phyloP scores from a whole-genome alignment of 1,140 invertebrate species.

The Drepana arcuata region DNA sequence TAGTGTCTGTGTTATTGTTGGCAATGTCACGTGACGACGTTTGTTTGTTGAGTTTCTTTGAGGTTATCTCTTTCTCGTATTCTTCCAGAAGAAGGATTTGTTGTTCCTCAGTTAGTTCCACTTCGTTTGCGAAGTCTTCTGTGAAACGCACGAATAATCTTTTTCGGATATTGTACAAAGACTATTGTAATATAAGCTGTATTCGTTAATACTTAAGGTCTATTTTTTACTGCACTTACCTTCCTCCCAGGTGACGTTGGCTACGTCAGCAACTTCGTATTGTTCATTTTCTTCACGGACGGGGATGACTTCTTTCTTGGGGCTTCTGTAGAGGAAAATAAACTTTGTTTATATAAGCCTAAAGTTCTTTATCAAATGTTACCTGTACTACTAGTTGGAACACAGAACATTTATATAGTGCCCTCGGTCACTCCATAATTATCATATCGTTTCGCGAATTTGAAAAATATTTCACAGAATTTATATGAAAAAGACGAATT shows the following conservation, averaged over 20 bases:
- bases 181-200: too few species aligned
- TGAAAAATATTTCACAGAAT: too few species aligned
- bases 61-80: constrained; percentile 68
- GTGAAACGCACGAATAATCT: too few species aligned
- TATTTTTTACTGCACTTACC: too few species aligned
- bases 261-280: constrained; percentile 27
- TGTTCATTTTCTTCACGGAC: constrained; percentile 28
- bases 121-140: constrained; percentile 74
- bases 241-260: constrained; percentile 48
- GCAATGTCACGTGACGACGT: constrained; percentile 25
- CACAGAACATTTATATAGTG: too few species aligned
- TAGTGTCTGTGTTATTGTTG: constrained; percentile 41
- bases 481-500: too few species aligned
- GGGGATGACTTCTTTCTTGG: constrained; percentile 47
- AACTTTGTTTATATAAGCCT: neutral
- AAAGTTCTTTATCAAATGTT: too few species aligned
- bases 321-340: constrained; percentile 35
- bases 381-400: too few species aligned
- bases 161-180: too few species aligned
- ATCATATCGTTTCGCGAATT: too few species aligned
- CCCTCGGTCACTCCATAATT: too few species aligned
- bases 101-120: constrained; percentile 75
- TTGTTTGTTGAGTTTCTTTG: constrained; percentile 42
- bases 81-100: constrained; percentile 74
- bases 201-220: too few species aligned